Base-by-base conservation (phyloP, 2,797 vertebrate genomes). In the Amblyopsis hoosieri region DNA sequence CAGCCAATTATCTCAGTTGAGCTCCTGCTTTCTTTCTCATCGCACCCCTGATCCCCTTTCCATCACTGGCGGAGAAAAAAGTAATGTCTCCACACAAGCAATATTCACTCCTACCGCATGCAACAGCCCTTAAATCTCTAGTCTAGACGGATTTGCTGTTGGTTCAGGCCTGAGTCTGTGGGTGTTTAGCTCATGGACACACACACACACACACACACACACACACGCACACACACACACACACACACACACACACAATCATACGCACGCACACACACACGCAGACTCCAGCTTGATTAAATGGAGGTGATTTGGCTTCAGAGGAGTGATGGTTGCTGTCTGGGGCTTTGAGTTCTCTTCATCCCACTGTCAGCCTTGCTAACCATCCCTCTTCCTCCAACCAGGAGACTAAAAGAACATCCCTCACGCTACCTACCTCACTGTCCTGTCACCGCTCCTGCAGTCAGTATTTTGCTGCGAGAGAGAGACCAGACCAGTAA, bases 381-480 rank as follows among this genome's bases (percentile, higher is more conserved):
- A 4, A 58, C 64, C 76, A 68, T 42, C 37, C 78, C 63, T 72
- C 80, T 86, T 80, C 72, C 80, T 76, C 74, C 87, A 78, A 78
- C 55, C 52, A 58, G 63, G 42, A 54, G 55, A 57, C 64, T 71
- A 56, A 60, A 72, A 42, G 37, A 8, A 42, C 37, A 46, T 46
- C 48, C 46, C 74, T 13, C 57, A 6, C 45, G 8, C 69, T 78
- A 60, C 51, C 54, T 67, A 55, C 54, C 51, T 54, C 5, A 55
- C 64, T 55, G 56, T 57, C 55, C 4, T 8, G 17, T 11, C 5
- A 45, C 60, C 19, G 10, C 37, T 51, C 46, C 71, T 15, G 6
- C 58, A 47, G 54, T 67, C 45, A 33, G 12, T 14, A 52, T 0
- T 54, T 63, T 57, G 42, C 52, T 33, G 9, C 33, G 58, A 68